Percentiles rank a stretch among this genome's conserved stretches.
Evolutionary conservation across 30 jellyfish, hydroid and myxozoan species (phyloP).

Genomic region (Cassiopea xamachana): DNA sequence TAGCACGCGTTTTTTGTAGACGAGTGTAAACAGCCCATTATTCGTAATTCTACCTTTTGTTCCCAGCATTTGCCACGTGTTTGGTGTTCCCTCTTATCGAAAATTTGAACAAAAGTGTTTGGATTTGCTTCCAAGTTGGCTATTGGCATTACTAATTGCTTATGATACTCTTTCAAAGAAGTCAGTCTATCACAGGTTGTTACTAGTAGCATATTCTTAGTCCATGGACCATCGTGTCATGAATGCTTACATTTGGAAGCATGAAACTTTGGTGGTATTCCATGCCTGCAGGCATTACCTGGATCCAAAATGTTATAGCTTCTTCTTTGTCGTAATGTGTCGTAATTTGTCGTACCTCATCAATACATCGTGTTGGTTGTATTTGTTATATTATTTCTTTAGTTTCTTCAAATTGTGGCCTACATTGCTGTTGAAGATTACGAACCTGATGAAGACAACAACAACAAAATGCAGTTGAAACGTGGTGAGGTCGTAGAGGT

Average conservation of each 20-base stretch:
- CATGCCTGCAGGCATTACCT: no score
- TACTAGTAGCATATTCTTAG: neutral
- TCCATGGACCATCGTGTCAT: no score
- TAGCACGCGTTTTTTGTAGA: neutral
- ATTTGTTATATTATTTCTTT: neutral
- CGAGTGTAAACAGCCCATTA: neutral
- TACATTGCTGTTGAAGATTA: slow-evolving; percentile 83
- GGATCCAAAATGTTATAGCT: no score
- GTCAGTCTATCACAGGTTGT: neutral
- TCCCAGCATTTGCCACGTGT: neutral
- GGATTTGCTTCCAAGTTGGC: neutral
- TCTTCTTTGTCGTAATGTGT: no score
- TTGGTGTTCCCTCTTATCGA: slow-evolving; percentile 1
- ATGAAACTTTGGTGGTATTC: no score
- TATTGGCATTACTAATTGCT: neutral
- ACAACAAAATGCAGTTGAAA: slow-evolving; percentile 69
- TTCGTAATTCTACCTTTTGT: no score
- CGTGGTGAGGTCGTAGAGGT: slow-evolving; percentile 92
- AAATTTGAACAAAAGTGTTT: slow-evolving; percentile 9
- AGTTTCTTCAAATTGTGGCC: slow-evolving; percentile 79
- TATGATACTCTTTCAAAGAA: neutral
- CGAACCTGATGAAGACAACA: slow-evolving; percentile 63
- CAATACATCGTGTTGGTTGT: neutral
- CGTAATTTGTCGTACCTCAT: no score
- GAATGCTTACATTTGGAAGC: no score